Base-by-base conservation (phyloP, 2,113 vertebrate species). In the Archilochus colubris region DNA sequence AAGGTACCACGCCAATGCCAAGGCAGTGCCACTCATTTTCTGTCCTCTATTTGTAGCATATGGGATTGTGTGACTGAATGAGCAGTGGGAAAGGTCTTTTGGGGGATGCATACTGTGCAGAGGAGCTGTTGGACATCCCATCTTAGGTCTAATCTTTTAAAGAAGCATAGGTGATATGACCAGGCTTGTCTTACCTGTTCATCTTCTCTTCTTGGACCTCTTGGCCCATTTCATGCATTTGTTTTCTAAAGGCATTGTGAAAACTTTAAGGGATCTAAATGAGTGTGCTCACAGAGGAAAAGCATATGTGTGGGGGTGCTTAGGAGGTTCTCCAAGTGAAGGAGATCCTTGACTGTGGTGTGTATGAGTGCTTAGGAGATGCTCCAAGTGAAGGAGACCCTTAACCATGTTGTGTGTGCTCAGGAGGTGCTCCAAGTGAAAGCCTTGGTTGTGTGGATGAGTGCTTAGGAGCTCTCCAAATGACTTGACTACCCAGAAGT, bases 111-210 rank as follows among this genome's bases (percentile, higher is more conserved):
- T 58, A 81, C 31, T 2, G 3, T 63, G 66, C 31, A 33, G 43
- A 18, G 8, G 17, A 0, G 1, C 38, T 58, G 18, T 17, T 58
- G 36, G 30, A 44, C 6, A 0, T n/a, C 19, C 31, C 7, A 1
- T 25, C 54, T 28, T 81, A 23, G 8, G 10, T 38, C 14, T 73
- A n/a, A 16, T 43, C 23, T 15, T 13, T 43, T 57, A 40, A 40
- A 43, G 48, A 67, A 51, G 63, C 0, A 0, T 28, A 66, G 63
- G 21, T 55, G 14, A 5, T 54, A 9, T 2, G 22, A 61, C 33
- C 46, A 61, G 70, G 27, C 27, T 66, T 17, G 9, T 38, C 50
- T 48, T 43, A 18, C 18, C 12, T 9, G 2, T 24, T 2, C 6
- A 4, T 46, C 14, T 4, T 92, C 18, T 78, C 20, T 23, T 62